phyloP scores from a whole-genome alignment of 2,797 vertebrate species.

The Momotus momota region DNA sequence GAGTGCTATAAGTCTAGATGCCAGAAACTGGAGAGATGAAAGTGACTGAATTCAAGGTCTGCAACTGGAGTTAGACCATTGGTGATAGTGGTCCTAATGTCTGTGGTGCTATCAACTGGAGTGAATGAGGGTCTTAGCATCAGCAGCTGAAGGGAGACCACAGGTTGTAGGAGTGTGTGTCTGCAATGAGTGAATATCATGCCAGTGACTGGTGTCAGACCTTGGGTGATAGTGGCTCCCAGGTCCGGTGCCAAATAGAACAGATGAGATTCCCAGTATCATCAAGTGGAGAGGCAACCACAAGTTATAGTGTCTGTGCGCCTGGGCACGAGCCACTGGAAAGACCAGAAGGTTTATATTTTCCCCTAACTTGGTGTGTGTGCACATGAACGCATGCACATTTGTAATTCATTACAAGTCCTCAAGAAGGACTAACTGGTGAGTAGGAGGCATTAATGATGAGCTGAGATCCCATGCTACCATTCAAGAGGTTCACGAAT shows the following conservation, averaged over 20 bases:
- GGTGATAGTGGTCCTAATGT: not conserved
- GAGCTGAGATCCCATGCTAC: not conserved
- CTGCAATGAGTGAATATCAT: not conserved
- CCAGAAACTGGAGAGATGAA: not conserved
- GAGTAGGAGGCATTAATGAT: fast-evolving
- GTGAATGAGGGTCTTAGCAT: not conserved
- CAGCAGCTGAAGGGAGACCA: not conserved
- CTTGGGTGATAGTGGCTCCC: fast-evolving
- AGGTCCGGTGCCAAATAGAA: fast-evolving
- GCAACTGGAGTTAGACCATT: not conserved
- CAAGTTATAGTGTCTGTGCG: not conserved
- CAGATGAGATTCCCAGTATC: not conserved
- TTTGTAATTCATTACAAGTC: not conserved
- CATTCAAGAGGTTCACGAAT: fast-evolving
- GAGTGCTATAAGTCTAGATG: not conserved
- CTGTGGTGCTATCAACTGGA: not conserved
- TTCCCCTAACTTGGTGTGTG: not conserved
- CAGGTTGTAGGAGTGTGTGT: fast-evolving
- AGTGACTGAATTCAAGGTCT: not conserved
- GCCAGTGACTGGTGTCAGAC: not conserved
- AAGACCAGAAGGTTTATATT: not conserved
- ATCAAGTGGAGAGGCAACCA: not conserved
- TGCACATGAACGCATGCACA: fast-evolving
- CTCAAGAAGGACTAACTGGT: not conserved
- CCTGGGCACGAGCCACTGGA: not conserved